Percentiles rank a stretch among this genome's conserved stretches.
phyloP scores from a whole-genome alignment of 2,113 vertebrate species.

The Columba livia region DNA sequence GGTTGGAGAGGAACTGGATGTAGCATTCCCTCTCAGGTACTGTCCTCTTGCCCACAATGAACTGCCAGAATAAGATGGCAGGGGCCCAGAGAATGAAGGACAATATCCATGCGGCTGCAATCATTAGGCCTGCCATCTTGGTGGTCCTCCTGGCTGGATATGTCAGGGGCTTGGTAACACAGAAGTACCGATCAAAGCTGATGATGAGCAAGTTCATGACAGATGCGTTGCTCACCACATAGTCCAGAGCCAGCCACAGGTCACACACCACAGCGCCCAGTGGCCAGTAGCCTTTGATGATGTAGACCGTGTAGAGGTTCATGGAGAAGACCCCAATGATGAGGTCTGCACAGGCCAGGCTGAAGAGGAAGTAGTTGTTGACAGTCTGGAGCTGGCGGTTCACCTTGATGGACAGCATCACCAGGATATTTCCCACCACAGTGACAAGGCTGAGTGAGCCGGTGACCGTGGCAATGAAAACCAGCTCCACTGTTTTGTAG shows the following conservation, averaged over 20 bases:
- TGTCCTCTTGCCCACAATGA: slow-evolving; percentile 93
- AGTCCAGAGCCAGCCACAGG: slow-evolving; percentile 95
- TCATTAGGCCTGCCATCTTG: slow-evolving; percentile 98
- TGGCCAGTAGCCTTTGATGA: slow-evolving; percentile 96
- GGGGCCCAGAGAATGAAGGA: slow-evolving; percentile 98
- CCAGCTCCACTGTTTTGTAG: slow-evolving; percentile 93
- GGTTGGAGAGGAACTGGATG: slow-evolving; percentile 98
- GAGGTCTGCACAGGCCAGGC: slow-evolving; percentile 92
- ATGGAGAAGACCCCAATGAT: slow-evolving; percentile 97
- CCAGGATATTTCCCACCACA: slow-evolving; percentile 94
- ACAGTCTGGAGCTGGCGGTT: slow-evolving; percentile 98
- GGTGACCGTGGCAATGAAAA: slow-evolving; percentile 93
- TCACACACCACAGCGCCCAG: slow-evolving; percentile 95
- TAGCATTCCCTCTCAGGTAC: slow-evolving; percentile 90
- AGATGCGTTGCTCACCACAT: slow-evolving; percentile 95
- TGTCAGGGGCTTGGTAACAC: slow-evolving; percentile 95
- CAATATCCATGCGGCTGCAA: slow-evolving; percentile 93
- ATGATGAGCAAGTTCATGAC: slow-evolving; percentile 99
- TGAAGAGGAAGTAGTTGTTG: slow-evolving; percentile 99
- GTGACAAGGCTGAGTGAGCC: slow-evolving; percentile 97
- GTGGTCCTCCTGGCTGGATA: slow-evolving; percentile 94
- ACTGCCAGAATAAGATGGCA: slow-evolving; percentile 98
- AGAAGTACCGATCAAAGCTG: slow-evolving; percentile 98
- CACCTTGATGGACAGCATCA: slow-evolving; percentile 99
- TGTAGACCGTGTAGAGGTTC: slow-evolving; percentile 96